Evolutionary conservation across 1,140 invertebrate species (phyloP).

Genomic region (Holcopasites calliopsidis): DNA sequence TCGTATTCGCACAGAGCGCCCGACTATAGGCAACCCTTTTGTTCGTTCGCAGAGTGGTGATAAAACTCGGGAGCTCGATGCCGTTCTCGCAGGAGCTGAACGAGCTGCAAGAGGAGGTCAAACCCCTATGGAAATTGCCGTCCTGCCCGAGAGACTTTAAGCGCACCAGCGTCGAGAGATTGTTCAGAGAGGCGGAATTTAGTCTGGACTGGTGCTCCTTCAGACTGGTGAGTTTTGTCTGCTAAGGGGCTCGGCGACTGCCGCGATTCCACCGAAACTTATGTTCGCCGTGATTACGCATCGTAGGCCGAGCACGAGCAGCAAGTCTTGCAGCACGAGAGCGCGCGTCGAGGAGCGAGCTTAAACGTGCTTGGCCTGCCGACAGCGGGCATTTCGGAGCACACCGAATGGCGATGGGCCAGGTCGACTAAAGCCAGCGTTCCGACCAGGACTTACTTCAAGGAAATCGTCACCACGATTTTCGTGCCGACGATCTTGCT

Average conservation of each 20-base stretch:
- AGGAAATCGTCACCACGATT: conserved; percentile 86
- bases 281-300: no score
- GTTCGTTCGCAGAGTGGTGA: conserved; percentile 84
- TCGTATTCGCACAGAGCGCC: no score
- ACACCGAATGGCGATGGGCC: conserved; percentile 79
- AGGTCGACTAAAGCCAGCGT: conserved; percentile 81
- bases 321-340: conserved; percentile 64
- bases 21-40: conserved; percentile 7
- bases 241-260: background rate
- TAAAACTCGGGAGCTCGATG: conserved; percentile 87
- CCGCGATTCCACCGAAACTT: background rate
- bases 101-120: conserved; percentile 89
- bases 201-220: conserved; percentile 94
- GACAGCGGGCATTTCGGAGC: conserved; percentile 69
- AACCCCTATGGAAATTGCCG: conserved; percentile 86
- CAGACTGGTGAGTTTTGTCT: conserved; percentile 82
- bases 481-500: conserved; percentile 86
- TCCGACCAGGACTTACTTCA: conserved; percentile 85
- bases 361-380: conserved; percentile 73
- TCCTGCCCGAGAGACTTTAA: conserved; percentile 91
- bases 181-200: conserved; percentile 89
- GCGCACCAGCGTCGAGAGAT: conserved; percentile 89
- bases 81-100: conserved; percentile 88
- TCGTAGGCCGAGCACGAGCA: conserved; percentile 52
- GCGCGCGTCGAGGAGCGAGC: conserved; percentile 69